Evolutionary conservation across 37 sponge, comb jelly and placozoan genomes (phyloP).

Genomic region (Halichondria panicea): DNA sequence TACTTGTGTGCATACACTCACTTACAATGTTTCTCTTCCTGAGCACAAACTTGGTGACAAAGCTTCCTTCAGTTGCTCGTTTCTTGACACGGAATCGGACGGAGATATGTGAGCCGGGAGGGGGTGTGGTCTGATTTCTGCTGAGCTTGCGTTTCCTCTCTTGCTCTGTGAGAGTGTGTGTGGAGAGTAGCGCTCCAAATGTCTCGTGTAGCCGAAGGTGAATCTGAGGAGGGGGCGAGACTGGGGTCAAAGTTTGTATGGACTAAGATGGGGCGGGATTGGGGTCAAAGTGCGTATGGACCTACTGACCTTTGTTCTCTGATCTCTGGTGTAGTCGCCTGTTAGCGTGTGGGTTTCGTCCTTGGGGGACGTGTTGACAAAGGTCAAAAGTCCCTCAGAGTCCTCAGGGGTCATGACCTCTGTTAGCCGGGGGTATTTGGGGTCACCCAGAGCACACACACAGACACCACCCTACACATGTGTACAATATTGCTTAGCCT

Average conservation of each 20-base stretch:
- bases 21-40: constrained; percentile 25
- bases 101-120: background rate
- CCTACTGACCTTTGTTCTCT: constrained; percentile 23
- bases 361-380: background rate
- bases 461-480: constrained; percentile 8
- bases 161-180: background rate
- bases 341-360: background rate
- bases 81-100: background rate
- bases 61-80: no score
- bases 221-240: background rate
- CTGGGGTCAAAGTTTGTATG: background rate
- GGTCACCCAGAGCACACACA: constrained; percentile 12
- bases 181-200: background rate
- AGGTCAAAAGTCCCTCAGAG: background rate
- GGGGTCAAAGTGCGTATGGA: background rate
- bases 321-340: constrained; percentile 9
- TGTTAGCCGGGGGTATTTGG: constrained; percentile 1
- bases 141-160: background rate
- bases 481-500: background rate
- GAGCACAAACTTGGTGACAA: constrained; percentile 16
- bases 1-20: background rate
- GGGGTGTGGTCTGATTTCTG: background rate
- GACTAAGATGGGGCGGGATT: background rate
- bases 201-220: no score
- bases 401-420: constrained; percentile 10